Conservation (phyloP, 2,113 vertebrate species). For the Polyodon spathula region DNA sequence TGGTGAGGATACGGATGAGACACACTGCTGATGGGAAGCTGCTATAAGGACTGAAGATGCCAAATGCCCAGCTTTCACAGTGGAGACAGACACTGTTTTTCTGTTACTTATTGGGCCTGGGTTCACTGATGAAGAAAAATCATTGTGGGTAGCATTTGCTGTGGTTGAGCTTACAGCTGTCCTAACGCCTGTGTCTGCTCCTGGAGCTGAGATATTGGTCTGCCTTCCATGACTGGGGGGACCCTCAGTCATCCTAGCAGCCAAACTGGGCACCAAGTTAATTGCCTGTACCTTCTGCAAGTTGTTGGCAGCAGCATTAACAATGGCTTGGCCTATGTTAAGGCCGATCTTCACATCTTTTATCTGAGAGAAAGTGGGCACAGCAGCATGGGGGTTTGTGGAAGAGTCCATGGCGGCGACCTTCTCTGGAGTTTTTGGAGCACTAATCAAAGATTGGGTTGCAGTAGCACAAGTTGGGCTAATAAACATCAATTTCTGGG, state of each 20-base stretch:
- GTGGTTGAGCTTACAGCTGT: conserved; percentile 28
- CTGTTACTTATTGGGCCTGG: conserved; percentile 16
- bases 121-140: background rate
- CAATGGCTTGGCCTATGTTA: conserved; percentile 61
- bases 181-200: conserved; percentile 33
- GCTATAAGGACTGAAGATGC: conserved; percentile 69
- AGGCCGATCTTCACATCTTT: conserved; percentile 69
- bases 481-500: conserved; percentile 72
- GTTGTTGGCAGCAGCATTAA: conserved; percentile 48
- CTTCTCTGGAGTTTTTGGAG: conserved; percentile 28
- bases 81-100: conserved; percentile 60
- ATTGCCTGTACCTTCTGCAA: conserved; percentile 49
- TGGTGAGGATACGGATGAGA: conserved; percentile 31
- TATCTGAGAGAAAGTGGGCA: conserved; percentile 58
- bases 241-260: conserved; percentile 46
- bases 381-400: conserved; percentile 19
- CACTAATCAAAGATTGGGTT: conserved; percentile 27
- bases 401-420: conserved; percentile 9
- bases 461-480: conserved; percentile 45
- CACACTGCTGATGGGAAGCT: conserved; percentile 47
- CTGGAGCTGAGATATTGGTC: conserved; percentile 32
- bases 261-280: conserved; percentile 53
- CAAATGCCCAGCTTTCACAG: conserved; percentile 73
- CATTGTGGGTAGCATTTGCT: conserved; percentile 9
- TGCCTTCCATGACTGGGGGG: conserved; percentile 33